Percentiles rank a stretch among this genome's conserved stretches.
Conservation (phyloP, 2,113 vertebrate species). For the Bostrychus sinensis region DNA sequence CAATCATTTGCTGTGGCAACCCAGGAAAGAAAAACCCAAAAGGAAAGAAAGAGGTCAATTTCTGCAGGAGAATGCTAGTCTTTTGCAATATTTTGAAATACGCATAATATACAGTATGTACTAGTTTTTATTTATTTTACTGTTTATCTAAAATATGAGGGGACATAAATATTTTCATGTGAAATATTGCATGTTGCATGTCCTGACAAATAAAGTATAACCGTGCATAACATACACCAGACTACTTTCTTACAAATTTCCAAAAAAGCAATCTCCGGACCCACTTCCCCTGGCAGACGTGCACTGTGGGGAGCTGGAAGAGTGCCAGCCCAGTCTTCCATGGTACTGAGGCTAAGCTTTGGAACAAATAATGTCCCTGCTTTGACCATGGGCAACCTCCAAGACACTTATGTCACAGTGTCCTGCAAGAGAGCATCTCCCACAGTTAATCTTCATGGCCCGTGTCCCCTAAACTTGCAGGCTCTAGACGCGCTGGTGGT, state of each 20-base stretch:
- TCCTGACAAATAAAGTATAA: background rate
- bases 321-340: slow-evolving; percentile 34
- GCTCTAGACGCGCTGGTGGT: slow-evolving; percentile 36
- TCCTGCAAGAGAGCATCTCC: slow-evolving; percentile 59
- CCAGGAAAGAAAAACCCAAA: too few species aligned
- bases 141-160: background rate
- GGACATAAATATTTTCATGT: background rate
- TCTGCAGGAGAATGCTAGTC: too few species aligned
- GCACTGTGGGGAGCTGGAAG: slow-evolving; percentile 28
- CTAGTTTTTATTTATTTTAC: background rate
- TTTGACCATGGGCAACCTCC: slow-evolving; percentile 19
- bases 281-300: background rate
- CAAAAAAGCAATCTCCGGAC: background rate
- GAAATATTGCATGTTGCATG: background rate
- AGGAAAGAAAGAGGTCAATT: too few species aligned
- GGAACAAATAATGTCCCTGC: slow-evolving; percentile 59
- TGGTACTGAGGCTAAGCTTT: slow-evolving; percentile 34
- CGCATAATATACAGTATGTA: too few species aligned
- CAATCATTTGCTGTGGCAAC: too few species aligned
- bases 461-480: slow-evolving; percentile 33
- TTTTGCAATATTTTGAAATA: too few species aligned
- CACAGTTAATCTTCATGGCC: slow-evolving; percentile 52
- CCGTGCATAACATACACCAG: background rate
- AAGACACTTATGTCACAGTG: slow-evolving; percentile 7
- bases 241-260: background rate